Conservation (phyloP, 2,888 invertebrate species). For the Eustalomyia histrio region DNA sequence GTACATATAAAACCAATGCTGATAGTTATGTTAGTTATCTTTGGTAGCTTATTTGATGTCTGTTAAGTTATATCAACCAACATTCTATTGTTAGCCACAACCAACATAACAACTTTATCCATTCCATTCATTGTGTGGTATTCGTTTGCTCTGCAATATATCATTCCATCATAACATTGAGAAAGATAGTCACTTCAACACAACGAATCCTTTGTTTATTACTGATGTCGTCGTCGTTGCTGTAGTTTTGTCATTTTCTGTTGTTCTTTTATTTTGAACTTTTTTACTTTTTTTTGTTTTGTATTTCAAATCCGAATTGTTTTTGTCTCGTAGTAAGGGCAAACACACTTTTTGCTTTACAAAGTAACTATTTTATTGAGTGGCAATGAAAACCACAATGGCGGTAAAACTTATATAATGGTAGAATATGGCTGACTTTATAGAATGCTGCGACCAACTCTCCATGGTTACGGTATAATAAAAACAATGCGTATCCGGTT, state of each 20-base stretch:
- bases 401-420: slow-evolving; percentile 59
- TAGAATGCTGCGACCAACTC: slow-evolving; percentile 1
- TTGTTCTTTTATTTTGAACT: background rate
- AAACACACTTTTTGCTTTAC: slow-evolving; percentile 20
- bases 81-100: slow-evolving; percentile 36
- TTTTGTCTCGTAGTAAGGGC: slow-evolving; percentile 1
- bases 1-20: background rate
- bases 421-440: slow-evolving; percentile 50
- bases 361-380: slow-evolving; percentile 57
- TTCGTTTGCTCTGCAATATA: slow-evolving; percentile 38
- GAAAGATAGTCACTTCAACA: too few relatives aligned
- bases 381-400: slow-evolving; percentile 66
- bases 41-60: slow-evolving; percentile 43
- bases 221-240: slow-evolving; percentile 19
- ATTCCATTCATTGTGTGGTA: background rate
- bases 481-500: slow-evolving; percentile 76
- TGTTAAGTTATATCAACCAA: slow-evolving; percentile 46
- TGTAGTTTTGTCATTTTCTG: background rate
- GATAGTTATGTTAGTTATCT: slow-evolving; percentile 20
- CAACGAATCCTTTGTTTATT: slow-evolving; percentile 59
- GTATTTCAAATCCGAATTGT: slow-evolving; percentile 16
- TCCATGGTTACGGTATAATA: slow-evolving; percentile 30
- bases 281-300: background rate
- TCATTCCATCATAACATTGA: too few relatives aligned
- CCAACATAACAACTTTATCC: slow-evolving; percentile 11